Evolutionary conservation across 2,888 invertebrate genomes (phyloP).

Genomic region (Hirudinaria manillensis): DNA sequence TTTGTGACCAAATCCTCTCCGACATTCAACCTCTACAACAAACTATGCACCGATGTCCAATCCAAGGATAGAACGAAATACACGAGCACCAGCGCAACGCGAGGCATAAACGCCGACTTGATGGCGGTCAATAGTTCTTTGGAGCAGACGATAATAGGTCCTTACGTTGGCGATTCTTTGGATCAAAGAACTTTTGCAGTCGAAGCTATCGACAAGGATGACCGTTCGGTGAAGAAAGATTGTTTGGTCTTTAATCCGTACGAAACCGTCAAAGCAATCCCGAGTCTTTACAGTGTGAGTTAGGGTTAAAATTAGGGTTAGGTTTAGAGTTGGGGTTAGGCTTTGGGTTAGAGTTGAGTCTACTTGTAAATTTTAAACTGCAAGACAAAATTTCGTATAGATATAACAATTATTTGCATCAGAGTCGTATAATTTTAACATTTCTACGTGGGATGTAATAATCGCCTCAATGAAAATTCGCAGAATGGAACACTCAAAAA

Average conservation of each 20-base stretch:
- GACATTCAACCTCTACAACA: not conserved
- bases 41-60: not conserved
- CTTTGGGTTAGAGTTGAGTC: too few relatives aligned
- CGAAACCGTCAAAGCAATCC: slow-evolving; percentile 5
- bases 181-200: slow-evolving; percentile 4
- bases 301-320: not conserved
- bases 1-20: not conserved
- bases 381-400: too few relatives aligned
- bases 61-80: too few relatives aligned
- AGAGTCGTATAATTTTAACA: too few relatives aligned
- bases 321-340: too few relatives aligned
- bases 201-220: not conserved
- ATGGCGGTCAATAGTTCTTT: too few relatives aligned
- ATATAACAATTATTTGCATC: too few relatives aligned
- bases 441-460: too few relatives aligned
- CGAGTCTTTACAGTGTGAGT: slow-evolving; percentile 8
- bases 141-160: not conserved
- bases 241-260: not conserved
- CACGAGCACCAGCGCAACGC: too few relatives aligned
- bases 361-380: too few relatives aligned
- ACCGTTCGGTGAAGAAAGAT: not conserved
- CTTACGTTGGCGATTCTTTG: not conserved
- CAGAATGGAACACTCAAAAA: slow-evolving; percentile 13
- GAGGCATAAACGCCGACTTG: too few relatives aligned
- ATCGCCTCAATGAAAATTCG: not conserved